These are phyloP conservation scores for Centropus unirufus DNA, from an alignment of 2,113 vertebrate species.

Conservation along the genomic window DNA sequence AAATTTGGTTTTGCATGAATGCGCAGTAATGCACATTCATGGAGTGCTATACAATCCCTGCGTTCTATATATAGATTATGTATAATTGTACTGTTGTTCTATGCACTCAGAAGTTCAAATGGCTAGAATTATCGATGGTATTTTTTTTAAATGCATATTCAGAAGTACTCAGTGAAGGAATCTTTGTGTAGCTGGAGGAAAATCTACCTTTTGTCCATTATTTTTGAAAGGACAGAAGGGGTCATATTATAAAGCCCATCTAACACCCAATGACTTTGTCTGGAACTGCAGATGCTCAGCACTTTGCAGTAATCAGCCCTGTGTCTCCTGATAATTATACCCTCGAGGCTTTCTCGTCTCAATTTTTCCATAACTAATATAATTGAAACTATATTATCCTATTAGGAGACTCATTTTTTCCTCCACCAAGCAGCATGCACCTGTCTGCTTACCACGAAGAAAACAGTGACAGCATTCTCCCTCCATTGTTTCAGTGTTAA, in stretches of 20 bases:
- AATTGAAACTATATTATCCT: background rate
- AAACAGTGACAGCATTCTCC: background rate
- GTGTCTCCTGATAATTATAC: background rate
- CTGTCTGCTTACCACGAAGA: background rate
- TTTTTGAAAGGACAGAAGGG: background rate
- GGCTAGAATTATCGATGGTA: background rate
- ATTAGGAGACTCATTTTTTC: background rate
- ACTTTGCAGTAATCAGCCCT: background rate
- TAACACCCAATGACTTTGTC: background rate
- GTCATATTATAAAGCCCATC: background rate
- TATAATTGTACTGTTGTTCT: background rate
- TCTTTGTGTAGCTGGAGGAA: background rate
- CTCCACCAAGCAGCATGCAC: background rate
- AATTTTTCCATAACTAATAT: slow-evolving; percentile 9
- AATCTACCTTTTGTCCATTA: background rate
- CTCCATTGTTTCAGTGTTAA: background rate
- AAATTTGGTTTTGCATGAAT: background rate
- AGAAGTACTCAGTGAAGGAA: background rate
- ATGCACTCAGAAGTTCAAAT: background rate
- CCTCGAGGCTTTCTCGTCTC: background rate
- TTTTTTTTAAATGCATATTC: background rate
- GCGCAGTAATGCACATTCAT: background rate
- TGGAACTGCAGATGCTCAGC: background rate
- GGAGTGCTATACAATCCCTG: background rate
- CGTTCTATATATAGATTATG: background rate